A percentile compares a stretch with the other conserved stretches of the same genome.
Conservation (phyloP, 2,113 vertebrate species). For the Acrocephalus arundinaceus region DNA sequence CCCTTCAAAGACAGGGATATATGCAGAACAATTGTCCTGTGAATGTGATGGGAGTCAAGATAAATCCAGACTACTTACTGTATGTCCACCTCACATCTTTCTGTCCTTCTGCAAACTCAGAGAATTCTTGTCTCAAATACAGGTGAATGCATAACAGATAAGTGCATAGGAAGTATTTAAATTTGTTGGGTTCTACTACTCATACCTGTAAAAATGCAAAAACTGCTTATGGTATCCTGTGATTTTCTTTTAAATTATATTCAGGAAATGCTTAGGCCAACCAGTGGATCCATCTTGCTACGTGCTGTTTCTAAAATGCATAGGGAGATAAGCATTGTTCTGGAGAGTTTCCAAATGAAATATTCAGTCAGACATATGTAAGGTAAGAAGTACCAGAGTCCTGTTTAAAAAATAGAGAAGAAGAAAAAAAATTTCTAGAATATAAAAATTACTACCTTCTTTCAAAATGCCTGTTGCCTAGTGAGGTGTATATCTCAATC, state of each 20-base stretch:
- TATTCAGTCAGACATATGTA: background rate
- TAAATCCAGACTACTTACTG: background rate
- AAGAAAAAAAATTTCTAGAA: background rate
- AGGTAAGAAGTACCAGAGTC: background rate
- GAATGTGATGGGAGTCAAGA: background rate
- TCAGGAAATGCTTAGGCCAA: background rate
- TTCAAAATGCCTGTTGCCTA: background rate
- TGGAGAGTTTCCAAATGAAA: background rate
- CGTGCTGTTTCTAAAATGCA: background rate
- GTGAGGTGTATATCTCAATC: background rate
- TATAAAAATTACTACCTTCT: background rate
- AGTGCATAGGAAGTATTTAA: background rate
- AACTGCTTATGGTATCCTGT: background rate
- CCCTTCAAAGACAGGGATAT: background rate
- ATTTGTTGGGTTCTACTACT: background rate
- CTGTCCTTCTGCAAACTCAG: background rate
- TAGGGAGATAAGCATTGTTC: background rate
- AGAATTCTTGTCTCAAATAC: background rate
- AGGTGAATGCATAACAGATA: background rate
- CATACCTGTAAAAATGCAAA: background rate
- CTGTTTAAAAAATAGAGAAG: background rate
- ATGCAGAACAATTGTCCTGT: background rate
- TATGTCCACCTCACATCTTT: background rate
- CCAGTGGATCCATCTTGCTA: background rate
- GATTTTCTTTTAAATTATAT: background rate